Conservation (phyloP, 2,888 invertebrate genomes). For the Lasioglossum pauxillum region DNA sequence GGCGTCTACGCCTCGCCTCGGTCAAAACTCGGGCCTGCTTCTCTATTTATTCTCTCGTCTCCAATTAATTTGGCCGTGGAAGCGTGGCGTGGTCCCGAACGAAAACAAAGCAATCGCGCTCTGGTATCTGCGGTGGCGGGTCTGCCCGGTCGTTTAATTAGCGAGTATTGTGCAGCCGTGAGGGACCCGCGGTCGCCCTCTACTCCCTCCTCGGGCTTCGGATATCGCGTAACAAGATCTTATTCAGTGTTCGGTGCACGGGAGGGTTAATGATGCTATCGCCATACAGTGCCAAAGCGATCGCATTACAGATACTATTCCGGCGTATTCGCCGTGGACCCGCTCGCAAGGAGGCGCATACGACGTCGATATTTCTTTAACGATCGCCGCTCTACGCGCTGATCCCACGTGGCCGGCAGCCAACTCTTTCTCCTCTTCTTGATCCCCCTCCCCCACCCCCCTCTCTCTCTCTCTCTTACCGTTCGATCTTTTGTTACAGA, state of each 20-base stretch:
- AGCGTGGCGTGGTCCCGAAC: conserved; percentile 76
- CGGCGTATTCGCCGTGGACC: conserved; percentile 71
- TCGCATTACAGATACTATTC: conserved; percentile 82
- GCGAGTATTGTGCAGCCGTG: conserved; percentile 81
- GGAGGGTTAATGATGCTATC: conserved; percentile 84
- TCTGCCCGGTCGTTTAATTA: conserved; percentile 82
- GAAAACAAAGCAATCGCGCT: conserved; percentile 84
- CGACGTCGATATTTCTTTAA: conserved; percentile 78
- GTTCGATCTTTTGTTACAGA: conserved; percentile 30
- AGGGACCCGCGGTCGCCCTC: conserved; percentile 65
- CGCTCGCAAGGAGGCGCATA: conserved; percentile 69
- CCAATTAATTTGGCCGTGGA: conserved; percentile 80
- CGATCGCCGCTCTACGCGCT: conserved; percentile 64
- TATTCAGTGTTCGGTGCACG: conserved; percentile 79
- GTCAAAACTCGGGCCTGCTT: conserved; percentile 21
- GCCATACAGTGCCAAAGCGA: conserved; percentile 84
- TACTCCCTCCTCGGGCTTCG: conserved; percentile 71
- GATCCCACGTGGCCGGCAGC: conserved; percentile 61
- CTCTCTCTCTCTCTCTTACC: not conserved
- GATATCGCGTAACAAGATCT: conserved; percentile 84
- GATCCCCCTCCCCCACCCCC: not conserved
- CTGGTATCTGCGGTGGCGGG: conserved; percentile 80
- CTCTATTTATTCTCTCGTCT: conserved; percentile 73
- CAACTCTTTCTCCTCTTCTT: conserved; percentile 18
- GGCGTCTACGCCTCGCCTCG: not conserved